Base-by-base conservation (phyloP, 2,113 vertebrate species). In the Aptenodytes patagonicus region DNA sequence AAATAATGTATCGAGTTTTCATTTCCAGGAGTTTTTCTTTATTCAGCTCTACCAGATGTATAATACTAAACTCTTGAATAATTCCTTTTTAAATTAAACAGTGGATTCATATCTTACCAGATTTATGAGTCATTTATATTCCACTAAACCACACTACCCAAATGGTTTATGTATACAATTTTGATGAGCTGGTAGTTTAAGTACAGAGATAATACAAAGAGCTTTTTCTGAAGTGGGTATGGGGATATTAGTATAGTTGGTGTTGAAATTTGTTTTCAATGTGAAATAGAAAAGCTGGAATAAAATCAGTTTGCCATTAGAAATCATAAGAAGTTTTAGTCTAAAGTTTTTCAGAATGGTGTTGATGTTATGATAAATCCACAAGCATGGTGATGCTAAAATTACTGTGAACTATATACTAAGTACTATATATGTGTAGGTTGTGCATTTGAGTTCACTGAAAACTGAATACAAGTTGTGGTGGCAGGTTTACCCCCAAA, bases 121-220 rank as follows among this genome's bases (percentile, higher is more conserved):
- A 79, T 87, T 95, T 95, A 92, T 93, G 65, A 94, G 91, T 95
- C 52, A 87, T 97, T 97, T 95, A 75, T 92, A 97, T 96, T 97
- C 92, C 54, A 61, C 65, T 95, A 87, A 83, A 73, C 80, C 73
- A 55, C 69, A 84, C 72, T 93, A 87, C 47, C 86, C 60, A 94
- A 95, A 95, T 94, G 78, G 78, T 84, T 84, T 96, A 80, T 91
- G 65, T 92, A 75, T 95, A 93, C 88, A 93, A 40, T 95, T 95
- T 92, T 95, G 83, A 96, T 93, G 86, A 96, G 91, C 92, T 82
- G 65, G 52, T 93, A 64, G 81, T 93, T 91, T 96, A 96, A 97
- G 93, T 93, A 89, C 36, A 76, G 58, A 72, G 61, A 71, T 95
- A 97, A 92, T 84, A 89, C 38, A 92, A 65, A 79, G 52, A 92